These are phyloP conservation scores for Drosophila macrothrix DNA, from an alignment of 2,888 invertebrate species.

Conservation along the genomic window DNA sequence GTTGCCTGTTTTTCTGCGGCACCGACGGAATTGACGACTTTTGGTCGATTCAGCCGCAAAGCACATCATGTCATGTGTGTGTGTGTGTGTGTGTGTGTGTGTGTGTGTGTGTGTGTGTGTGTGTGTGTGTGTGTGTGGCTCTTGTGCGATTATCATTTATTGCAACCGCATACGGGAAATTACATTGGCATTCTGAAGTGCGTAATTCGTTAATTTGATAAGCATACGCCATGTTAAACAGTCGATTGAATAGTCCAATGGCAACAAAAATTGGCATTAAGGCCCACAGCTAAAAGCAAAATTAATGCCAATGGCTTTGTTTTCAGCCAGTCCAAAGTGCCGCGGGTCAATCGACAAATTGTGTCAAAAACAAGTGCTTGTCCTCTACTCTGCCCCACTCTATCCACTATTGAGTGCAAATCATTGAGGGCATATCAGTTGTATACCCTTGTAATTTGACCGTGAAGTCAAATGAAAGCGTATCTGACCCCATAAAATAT, in stretches of 20 bases:
- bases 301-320: slow-evolving; percentile 25
- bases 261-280: slow-evolving; percentile 31
- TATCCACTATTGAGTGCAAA: neutral
- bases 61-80: slow-evolving; percentile 32
- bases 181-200: slow-evolving; percentile 63
- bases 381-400: neutral
- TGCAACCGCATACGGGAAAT: slow-evolving; percentile 73
- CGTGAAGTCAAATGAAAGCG: no score
- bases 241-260: slow-evolving; percentile 56
- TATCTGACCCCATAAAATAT: neutral
- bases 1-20: slow-evolving; percentile 70
- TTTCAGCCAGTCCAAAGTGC: slow-evolving; percentile 8
- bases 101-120: slow-evolving; percentile 27
- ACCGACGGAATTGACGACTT: slow-evolving; percentile 75
- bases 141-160: slow-evolving; percentile 72
- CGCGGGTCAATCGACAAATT: slow-evolving; percentile 17
- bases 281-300: slow-evolving; percentile 24
- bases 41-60: slow-evolving; percentile 66
- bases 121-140: slow-evolving; percentile 8
- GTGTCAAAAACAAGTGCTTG: neutral
- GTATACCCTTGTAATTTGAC: neutral
- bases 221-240: slow-evolving; percentile 71
- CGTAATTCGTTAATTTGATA: slow-evolving; percentile 78
- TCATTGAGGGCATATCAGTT: neutral
- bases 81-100: slow-evolving; percentile 12